These are phyloP conservation scores for Diplodus sargus DNA, from an alignment of 2,797 vertebrate genomes.

Conservation along the genomic window DNA sequence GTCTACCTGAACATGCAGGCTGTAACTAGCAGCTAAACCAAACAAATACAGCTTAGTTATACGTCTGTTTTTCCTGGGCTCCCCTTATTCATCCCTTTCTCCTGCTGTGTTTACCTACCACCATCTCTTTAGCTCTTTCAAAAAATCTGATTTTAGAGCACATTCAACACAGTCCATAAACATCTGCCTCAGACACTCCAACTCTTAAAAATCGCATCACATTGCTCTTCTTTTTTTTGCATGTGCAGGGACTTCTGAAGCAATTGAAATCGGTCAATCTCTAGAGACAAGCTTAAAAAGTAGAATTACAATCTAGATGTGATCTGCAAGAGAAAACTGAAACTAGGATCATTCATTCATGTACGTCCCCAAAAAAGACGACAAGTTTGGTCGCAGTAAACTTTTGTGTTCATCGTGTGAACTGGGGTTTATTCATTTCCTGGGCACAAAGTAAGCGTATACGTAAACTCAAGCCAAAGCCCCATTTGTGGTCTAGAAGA, in stretches of 20 bases:
- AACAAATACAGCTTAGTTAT: slow-evolving; percentile 55
- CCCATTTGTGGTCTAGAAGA: slow-evolving; percentile 23
- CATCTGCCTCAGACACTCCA: slow-evolving; percentile 21
- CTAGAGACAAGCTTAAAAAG: slow-evolving; percentile 17
- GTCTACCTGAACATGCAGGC: slow-evolving; percentile 42
- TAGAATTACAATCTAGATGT: slow-evolving; percentile 30
- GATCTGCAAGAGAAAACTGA: slow-evolving; percentile 34
- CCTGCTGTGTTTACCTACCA: slow-evolving; percentile 42
- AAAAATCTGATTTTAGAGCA: slow-evolving; percentile 44
- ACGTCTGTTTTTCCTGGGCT: slow-evolving; percentile 13
- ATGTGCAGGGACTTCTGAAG: slow-evolving; percentile 22
- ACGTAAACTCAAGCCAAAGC: slow-evolving; percentile 23
- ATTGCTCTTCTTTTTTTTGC: slow-evolving; percentile 8
- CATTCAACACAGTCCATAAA: slow-evolving; percentile 35
- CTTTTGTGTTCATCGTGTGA: not conserved
- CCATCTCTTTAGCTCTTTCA: slow-evolving; percentile 27
- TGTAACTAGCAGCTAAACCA: slow-evolving; percentile 65
- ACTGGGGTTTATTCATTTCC: slow-evolving; percentile 21
- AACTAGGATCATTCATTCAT: not conserved
- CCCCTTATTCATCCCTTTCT: slow-evolving; percentile 27
- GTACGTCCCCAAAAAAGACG: not conserved
- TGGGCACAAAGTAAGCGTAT: not conserved
- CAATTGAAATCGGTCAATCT: slow-evolving; percentile 19
- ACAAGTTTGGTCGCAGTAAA: not conserved
- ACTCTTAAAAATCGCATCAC: slow-evolving; percentile 25